These are phyloP conservation scores for Cheilosia soror DNA, from an alignment of 2,888 invertebrate species.

Conservation along the genomic window DNA sequence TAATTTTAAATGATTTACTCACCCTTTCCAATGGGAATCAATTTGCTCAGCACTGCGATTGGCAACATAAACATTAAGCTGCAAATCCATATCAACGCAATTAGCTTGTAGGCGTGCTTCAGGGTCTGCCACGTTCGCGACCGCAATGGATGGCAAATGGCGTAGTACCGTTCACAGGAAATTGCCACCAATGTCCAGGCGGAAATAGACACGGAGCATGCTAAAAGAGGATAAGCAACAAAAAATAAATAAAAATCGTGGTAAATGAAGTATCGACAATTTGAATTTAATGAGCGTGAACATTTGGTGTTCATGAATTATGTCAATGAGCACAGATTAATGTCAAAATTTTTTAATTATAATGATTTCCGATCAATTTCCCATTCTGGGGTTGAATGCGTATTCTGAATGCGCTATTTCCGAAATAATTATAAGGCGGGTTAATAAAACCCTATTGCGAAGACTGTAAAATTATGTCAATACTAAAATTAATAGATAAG, in stretches of 20 bases:
- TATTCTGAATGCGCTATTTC: no score
- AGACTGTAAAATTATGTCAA: no score
- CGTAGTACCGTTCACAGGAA: constrained; percentile 89
- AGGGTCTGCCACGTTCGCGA: constrained; percentile 89
- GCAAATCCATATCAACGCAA: constrained; percentile 86
- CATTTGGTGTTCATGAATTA: neutral
- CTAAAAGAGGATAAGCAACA: constrained; percentile 82
- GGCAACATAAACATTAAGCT: constrained; percentile 87
- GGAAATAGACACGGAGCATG: constrained; percentile 89
- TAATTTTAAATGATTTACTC: constrained; percentile 49
- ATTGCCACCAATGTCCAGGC: constrained; percentile 90
- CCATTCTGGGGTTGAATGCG: no score
- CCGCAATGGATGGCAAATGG: constrained; percentile 89
- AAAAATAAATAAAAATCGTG: no score
- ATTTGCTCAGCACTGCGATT: constrained; percentile 85
- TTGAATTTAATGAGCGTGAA: neutral
- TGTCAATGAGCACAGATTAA: no score
- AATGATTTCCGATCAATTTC: no score
- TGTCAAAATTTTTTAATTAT: no score
- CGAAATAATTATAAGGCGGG: no score
- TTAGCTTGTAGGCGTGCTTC: constrained; percentile 88
- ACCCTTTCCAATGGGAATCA: constrained; percentile 84
- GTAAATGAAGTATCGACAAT: neutral
- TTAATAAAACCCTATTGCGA: no score
- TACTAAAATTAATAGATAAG: no score